Conservation (phyloP, 2,113 vertebrate genomes). For the Electrona antarctica region DNA sequence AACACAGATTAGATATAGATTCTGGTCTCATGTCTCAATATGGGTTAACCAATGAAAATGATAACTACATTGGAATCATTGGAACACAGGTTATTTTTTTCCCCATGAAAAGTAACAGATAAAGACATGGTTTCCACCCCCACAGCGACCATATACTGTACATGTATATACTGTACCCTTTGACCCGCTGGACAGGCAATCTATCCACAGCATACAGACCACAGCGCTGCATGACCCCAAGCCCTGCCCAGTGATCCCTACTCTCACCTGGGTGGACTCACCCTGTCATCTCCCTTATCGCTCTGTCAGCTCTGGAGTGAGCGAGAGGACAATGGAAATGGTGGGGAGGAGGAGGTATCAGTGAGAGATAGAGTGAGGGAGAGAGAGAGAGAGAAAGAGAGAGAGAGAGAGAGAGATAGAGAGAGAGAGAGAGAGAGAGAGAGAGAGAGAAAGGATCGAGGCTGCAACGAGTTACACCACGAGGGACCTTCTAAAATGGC, state of each 20-base stretch:
- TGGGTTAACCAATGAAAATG: too few relatives aligned
- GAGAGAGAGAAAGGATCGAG: constrained; percentile 17
- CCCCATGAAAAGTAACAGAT: too few relatives aligned
- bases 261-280: too few relatives aligned
- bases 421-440: constrained; percentile 13
- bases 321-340: neutral
- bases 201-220: neutral
- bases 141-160: too few relatives aligned
- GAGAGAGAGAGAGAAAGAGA: neutral
- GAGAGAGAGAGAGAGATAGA: constrained; percentile 7
- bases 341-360: neutral
- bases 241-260: too few relatives aligned
- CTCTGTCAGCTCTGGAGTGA: neutral
- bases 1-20: too few relatives aligned
- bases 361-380: neutral
- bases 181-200: constrained; percentile 23
- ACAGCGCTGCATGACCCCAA: neutral
- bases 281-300: too few relatives aligned
- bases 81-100: too few relatives aligned
- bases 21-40: too few relatives aligned
- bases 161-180: constrained; percentile 1
- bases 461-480: constrained; percentile 30
- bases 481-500: constrained; percentile 55
- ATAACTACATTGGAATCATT: too few relatives aligned
- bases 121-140: too few relatives aligned